Conservation (phyloP, 2,113 vertebrate species). For the Fukomys damarensis region DNA sequence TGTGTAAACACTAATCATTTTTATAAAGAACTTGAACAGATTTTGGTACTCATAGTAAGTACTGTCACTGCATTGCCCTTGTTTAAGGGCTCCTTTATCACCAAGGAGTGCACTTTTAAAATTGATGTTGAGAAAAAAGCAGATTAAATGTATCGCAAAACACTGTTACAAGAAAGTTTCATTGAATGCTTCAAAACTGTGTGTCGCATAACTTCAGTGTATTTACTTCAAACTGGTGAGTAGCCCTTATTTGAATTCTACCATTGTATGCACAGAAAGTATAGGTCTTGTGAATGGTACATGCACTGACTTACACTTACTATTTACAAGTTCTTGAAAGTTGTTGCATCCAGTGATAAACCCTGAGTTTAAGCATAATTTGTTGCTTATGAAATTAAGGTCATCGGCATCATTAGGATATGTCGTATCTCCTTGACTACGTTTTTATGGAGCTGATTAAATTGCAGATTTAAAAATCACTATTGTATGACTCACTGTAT, state of each 20-base stretch:
- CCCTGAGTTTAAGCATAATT: not conserved
- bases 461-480: not conserved
- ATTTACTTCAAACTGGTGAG: not conserved
- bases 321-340: not conserved
- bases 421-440: not conserved
- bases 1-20: not conserved
- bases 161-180: not conserved
- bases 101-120: not conserved
- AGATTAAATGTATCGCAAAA: not conserved
- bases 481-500: not conserved
- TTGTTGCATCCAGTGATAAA: not conserved
- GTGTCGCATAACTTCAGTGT: not conserved
- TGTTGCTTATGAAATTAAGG: not conserved
- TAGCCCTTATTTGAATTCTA: not conserved
- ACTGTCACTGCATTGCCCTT: not conserved
- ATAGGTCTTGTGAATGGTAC: not conserved
- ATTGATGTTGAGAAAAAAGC: not conserved
- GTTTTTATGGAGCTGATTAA: not conserved
- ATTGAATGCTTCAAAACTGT: not conserved
- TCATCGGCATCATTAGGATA: not conserved
- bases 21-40: not conserved
- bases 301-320: rapidly evolving
- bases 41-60: not conserved
- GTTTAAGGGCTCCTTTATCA: not conserved
- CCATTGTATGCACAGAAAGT: not conserved